These are phyloP conservation scores for Crenuchus spilurus DNA, from an alignment of 2,797 vertebrate species.

Conservation along the genomic window DNA sequence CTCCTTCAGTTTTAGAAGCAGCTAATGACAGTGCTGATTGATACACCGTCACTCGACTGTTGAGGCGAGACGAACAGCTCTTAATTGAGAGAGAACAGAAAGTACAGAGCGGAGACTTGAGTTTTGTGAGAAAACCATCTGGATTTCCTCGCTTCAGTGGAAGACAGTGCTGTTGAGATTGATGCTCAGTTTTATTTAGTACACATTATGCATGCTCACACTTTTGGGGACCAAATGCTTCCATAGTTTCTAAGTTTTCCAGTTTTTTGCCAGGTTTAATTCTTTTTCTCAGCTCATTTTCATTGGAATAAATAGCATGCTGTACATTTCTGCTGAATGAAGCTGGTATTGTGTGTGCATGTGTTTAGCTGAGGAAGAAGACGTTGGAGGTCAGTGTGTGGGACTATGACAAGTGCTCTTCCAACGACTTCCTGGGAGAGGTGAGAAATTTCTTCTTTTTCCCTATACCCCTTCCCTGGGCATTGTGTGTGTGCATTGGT, in stretches of 20 bases:
- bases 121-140: conserved; percentile 30
- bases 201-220: neutral
- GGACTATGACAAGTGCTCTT: conserved; percentile 97
- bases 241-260: neutral
- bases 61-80: conserved; percentile 34
- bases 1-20: conserved; percentile 39
- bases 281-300: neutral
- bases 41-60: conserved; percentile 38
- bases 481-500: too few relatives aligned
- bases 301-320: neutral
- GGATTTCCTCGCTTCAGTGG: conserved; percentile 30
- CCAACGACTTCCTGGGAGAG: conserved; percentile 98
- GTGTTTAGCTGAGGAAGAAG: conserved; percentile 93
- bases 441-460: conserved; percentile 73
- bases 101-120: conserved; percentile 14
- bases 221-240: neutral
- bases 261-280: neutral
- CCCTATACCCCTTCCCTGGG: too few relatives aligned
- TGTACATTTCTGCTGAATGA: neutral
- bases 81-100: conserved; percentile 54
- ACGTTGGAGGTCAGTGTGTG: conserved; percentile 97
- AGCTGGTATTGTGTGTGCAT: conserved; percentile 27
- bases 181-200: neutral
- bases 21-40: conserved; percentile 47
- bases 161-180: neutral